A percentile compares a stretch with the other conserved stretches of the same genome.
These are phyloP conservation scores for Pseudococcus viburni DNA, from an alignment of 2,888 invertebrate genomes.

Conservation along the genomic window DNA sequence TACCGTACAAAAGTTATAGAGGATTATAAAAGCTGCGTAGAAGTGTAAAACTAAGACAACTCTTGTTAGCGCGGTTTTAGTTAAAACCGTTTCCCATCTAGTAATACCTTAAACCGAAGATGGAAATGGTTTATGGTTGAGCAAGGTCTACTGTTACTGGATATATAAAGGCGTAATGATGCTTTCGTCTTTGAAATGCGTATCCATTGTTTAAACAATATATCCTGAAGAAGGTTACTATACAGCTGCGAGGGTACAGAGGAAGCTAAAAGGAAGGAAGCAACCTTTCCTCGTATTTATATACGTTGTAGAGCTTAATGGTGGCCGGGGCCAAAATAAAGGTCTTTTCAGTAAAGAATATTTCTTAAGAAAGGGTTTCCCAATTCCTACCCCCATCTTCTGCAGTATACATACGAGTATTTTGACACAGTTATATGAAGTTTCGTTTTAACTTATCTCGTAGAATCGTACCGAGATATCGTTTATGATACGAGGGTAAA, in stretches of 20 bases:
- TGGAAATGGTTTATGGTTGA: conserved; percentile 48
- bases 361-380: conserved; percentile 49
- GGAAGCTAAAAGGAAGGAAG: conserved; percentile 56
- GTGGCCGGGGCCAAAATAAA: conserved; percentile 8
- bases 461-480: neutral
- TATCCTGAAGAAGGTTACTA: conserved; percentile 52
- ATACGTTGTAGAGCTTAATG: conserved; percentile 42
- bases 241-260: conserved; percentile 2
- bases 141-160: conserved; percentile 40
- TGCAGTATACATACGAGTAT: neutral
- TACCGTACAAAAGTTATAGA: conserved; percentile 20
- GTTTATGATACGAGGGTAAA: neutral
- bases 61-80: conserved; percentile 50
- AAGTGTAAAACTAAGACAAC: conserved; percentile 43
- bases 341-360: conserved; percentile 38
- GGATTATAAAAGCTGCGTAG: conserved; percentile 48
- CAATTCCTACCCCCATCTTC: conserved; percentile 2
- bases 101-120: conserved; percentile 52
- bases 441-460: neutral
- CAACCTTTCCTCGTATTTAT: conserved; percentile 52
- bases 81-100: conserved; percentile 38
- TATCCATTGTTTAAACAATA: conserved; percentile 60
- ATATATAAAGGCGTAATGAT: conserved; percentile 48
- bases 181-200: conserved; percentile 59
- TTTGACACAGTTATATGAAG: conserved; percentile 7